Conservation (phyloP, 2,113 vertebrate species). For the Piliocolobus tephrosceles region DNA sequence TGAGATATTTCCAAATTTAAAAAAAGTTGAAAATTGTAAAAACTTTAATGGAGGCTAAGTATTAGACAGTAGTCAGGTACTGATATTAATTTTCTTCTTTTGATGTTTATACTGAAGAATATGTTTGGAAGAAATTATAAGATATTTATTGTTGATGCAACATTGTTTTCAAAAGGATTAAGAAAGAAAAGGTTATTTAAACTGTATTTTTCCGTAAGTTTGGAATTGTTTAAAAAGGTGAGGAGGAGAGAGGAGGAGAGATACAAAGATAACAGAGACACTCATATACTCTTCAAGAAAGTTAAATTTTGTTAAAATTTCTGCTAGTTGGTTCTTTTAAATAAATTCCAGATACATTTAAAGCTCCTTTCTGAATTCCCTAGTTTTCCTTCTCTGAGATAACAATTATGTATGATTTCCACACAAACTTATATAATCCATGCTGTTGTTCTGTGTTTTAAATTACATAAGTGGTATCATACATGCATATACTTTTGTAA, state of each 20-base stretch:
- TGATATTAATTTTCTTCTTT: background rate
- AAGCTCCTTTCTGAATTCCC: background rate
- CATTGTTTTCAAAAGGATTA: background rate
- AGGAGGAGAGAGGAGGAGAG: accelerated
- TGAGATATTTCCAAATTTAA: background rate
- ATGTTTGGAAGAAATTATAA: background rate
- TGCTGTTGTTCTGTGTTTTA: constrained; percentile 29
- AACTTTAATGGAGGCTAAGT: background rate
- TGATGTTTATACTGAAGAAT: background rate
- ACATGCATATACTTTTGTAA: background rate
- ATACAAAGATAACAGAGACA: background rate
- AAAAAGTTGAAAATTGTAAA: background rate
- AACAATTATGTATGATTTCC: background rate
- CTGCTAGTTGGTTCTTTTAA: background rate
- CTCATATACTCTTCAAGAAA: background rate
- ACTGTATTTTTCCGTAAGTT: background rate
- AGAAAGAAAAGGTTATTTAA: background rate
- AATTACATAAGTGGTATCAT: background rate
- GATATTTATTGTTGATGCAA: background rate
- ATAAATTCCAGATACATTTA: background rate
- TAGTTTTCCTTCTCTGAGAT: background rate
- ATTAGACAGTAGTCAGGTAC: background rate
- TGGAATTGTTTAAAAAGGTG: background rate
- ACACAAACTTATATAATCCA: constrained; percentile 13
- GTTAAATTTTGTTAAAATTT: background rate